phyloP scores from a whole-genome alignment of 2,113 vertebrate species.

The Motacilla alba region DNA sequence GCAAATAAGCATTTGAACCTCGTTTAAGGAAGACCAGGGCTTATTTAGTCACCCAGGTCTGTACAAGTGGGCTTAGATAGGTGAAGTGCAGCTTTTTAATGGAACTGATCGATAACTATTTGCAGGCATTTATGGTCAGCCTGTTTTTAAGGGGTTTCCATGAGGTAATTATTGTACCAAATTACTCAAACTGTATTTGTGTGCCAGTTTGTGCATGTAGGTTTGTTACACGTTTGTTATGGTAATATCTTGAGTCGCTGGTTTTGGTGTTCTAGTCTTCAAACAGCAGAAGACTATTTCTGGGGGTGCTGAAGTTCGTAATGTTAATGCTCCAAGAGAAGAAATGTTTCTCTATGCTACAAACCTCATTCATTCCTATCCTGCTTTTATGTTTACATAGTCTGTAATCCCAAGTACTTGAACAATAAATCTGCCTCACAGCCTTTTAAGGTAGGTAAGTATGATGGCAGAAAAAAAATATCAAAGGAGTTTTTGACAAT shows the following conservation, averaged over 20 bases:
- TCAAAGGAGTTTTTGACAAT: not conserved
- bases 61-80: not conserved
- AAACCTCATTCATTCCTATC: not conserved
- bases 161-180: not conserved
- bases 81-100: not conserved
- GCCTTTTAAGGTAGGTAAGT: not conserved
- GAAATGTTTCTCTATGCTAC: not conserved
- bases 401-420: not conserved
- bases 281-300: not conserved
- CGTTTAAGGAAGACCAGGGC: accelerated
- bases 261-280: not conserved
- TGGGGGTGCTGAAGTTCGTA: not conserved
- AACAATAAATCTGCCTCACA: not conserved
- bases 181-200: not conserved
- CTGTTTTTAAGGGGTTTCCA: not conserved
- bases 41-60: not conserved
- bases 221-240: not conserved
- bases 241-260: not conserved
- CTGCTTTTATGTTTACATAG: not conserved
- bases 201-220: not conserved
- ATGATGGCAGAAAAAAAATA: not conserved
- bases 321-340: not conserved
- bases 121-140: not conserved
- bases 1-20: not conserved
- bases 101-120: not conserved